These are phyloP conservation scores for Ostrea edulis DNA, from an alignment of 1,140 invertebrate genomes.

Conservation along the genomic window DNA sequence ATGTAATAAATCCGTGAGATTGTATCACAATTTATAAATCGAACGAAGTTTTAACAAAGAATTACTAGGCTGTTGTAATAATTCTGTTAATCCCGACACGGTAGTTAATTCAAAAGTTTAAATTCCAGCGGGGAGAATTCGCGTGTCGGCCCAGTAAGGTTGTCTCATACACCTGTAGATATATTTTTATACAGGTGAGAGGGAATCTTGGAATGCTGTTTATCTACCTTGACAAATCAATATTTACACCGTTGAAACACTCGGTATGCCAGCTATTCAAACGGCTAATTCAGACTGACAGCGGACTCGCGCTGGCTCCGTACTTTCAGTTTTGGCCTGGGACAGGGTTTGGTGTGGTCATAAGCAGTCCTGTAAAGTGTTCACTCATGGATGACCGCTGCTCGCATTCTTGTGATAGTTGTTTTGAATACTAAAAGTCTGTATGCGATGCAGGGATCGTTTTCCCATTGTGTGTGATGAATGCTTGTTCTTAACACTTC, in stretches of 20 bases:
- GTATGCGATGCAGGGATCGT: conserved; percentile 8
- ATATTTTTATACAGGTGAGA: conserved; percentile 47
- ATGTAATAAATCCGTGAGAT: background rate
- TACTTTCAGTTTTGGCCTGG: conserved; percentile 11
- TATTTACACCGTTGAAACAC: conserved; percentile 46
- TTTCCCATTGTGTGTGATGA: conserved; percentile 18
- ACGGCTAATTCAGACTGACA: conserved; percentile 13
- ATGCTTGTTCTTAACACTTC: background rate
- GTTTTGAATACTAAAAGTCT: conserved; percentile 47
- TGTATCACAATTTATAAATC: conserved; percentile 2
- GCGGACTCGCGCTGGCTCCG: background rate
- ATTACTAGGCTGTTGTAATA: conserved; percentile 20
- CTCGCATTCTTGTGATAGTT: conserved; percentile 50
- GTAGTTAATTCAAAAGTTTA: background rate
- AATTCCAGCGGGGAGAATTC: conserved; percentile 30
- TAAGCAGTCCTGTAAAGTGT: conserved; percentile 21
- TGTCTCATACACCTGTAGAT: conserved; percentile 42
- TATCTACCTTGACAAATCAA: conserved; percentile 52
- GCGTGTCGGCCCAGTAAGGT: conserved; percentile 31
- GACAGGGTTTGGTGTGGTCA: background rate
- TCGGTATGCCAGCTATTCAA: conserved; percentile 48
- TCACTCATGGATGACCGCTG: conserved; percentile 42
- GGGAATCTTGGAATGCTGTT: conserved; percentile 50
- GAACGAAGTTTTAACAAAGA: background rate
- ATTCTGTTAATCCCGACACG: conserved; percentile 28